Evolutionary conservation across 37 sponge, comb jelly and placozoan species (phyloP).

Genomic region (Halichondria panicea): DNA sequence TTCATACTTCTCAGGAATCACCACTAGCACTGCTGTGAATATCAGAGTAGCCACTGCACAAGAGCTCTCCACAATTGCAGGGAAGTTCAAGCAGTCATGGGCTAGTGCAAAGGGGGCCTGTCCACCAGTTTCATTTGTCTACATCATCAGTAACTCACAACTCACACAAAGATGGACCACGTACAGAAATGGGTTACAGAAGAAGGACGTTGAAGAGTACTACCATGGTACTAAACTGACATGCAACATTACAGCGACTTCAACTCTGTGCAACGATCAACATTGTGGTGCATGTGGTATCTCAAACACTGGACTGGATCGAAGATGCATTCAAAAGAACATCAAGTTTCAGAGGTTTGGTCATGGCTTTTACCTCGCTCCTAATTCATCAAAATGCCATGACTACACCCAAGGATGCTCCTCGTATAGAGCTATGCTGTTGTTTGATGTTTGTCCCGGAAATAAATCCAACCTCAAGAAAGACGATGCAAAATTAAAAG

Average conservation of each 20-base stretch:
- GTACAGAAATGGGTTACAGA: neutral
- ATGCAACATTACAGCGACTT: slow-evolving; percentile 47
- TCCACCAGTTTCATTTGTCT: slow-evolving; percentile 5
- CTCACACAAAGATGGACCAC: neutral
- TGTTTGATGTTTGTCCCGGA: slow-evolving; percentile 66
- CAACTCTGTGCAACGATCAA: slow-evolving; percentile 26
- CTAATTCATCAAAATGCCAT: slow-evolving; percentile 78
- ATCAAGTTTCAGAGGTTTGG: slow-evolving; percentile 68
- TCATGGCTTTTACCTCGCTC: slow-evolving; percentile 81
- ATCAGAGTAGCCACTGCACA: neutral
- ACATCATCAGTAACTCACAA: neutral
- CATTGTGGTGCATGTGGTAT: slow-evolving; percentile 79
- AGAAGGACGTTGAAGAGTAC: slow-evolving; percentile 22
- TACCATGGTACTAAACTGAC: slow-evolving; percentile 78
- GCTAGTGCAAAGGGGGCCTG: slow-evolving; percentile 2
- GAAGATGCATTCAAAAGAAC: slow-evolving; percentile 24
- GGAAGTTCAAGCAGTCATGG: neutral
- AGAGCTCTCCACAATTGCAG: neutral
- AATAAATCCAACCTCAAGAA: slow-evolving; percentile 41
- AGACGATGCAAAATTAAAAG: slow-evolving; percentile 24
- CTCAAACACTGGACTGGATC: slow-evolving; percentile 43
- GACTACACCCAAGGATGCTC: slow-evolving; percentile 71
- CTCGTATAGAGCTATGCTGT: slow-evolving; percentile 67
- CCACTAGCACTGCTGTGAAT: neutral
- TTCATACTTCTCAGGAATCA: no score